Evolutionary conservation across 2,797 vertebrate genomes (phyloP), one percentile per base, ranked within the genome.

Genomic region (Tapirus indicus): DNA sequence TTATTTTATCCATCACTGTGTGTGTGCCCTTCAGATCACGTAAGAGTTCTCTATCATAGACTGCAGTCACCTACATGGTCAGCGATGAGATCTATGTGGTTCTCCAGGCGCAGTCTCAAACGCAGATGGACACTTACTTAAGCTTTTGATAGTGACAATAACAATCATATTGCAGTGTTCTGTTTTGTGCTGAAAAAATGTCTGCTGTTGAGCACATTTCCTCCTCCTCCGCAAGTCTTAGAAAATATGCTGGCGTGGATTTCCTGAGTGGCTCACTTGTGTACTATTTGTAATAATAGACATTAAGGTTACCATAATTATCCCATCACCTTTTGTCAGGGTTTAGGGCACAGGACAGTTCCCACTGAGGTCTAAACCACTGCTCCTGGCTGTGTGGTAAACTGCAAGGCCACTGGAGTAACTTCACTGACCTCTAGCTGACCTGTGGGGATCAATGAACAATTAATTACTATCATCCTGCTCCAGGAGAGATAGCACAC

Each of bases 391-490:
- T 88, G 47, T 91, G 97, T 93, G 14, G 74, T 69, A 95, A 97
- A 97, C 1, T 41, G 5, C 56, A 91, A 97, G 93, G 79, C 97
- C 85, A 87, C 89, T 41, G 68, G 92, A 98, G 97, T 96, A 92
- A 96, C 95, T 94, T 95, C 97, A 5, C 58, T 95, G 97, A 97
- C 96, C 98, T 98, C 97, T 83, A 80, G 79, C 69, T 98, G 97
- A 97, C 98, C 98, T 96, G 91, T 86, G 71, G 96, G 96, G 98
- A 99, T 99, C 99, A 98, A 98, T 98, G 98, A 97, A 80, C 98
- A 98, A 98, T 99, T 99, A 98, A 99, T 99, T 98, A 98, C 97
- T 98, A 99, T 98, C 98, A 97, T 98, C 98, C 97, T 86, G 91
- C 98, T 97, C 96, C 0, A 1, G 97, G 97, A 98, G 98, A 98